Evolutionary conservation across 2,113 vertebrate species (phyloP), one percentile per base, ranked within the genome.

Genomic region (Thymallus thymallus): DNA sequence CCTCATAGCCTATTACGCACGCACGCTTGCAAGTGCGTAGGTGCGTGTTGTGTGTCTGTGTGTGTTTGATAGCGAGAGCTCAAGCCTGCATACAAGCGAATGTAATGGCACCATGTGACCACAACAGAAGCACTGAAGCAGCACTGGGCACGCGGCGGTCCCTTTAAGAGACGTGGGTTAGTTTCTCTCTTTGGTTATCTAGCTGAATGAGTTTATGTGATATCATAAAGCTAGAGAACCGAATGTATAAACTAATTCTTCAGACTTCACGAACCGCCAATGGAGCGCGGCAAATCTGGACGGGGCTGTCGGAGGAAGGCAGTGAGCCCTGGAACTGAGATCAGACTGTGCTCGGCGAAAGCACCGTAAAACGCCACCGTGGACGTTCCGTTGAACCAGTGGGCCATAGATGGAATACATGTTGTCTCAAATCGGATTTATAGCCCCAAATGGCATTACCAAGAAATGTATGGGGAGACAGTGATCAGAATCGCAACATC

Each of bases 211-310:
- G 96, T 96, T 94, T 95, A 94, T 94, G 92, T 92, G 94, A 95
- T 95, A 93, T 97, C 96, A 97, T 97, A 97, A 97, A 97, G 96
- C 96, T 97, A 96, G 96, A 96, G 94, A 97, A 97, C 96, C 96
- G 96, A 97, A 97, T 93, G 96, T 97, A 96, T 85, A 94, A 97
- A 96, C 94, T 94, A 88, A 32, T 94, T 84, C 92, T 63, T 79
- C 81, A 32, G 83, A 89, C 92, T 83, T 92, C 93, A 76, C 62
- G 46, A 76, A 73, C 61, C 62, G 70, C 51, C 35, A 68, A 74
- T 26, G 74, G 48, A 1, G 71, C 62, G 83, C 82, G 76, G 41
- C 66, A 69, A 80, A 85, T 81, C 30, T 4, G 77, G 70, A 82
- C 75, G 77, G 20, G 58, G 32, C 45, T n/a, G 48, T 66, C n/a